phyloP scores from a whole-genome alignment of 2,888 invertebrate species.

The Anoplius nigerrimus region DNA sequence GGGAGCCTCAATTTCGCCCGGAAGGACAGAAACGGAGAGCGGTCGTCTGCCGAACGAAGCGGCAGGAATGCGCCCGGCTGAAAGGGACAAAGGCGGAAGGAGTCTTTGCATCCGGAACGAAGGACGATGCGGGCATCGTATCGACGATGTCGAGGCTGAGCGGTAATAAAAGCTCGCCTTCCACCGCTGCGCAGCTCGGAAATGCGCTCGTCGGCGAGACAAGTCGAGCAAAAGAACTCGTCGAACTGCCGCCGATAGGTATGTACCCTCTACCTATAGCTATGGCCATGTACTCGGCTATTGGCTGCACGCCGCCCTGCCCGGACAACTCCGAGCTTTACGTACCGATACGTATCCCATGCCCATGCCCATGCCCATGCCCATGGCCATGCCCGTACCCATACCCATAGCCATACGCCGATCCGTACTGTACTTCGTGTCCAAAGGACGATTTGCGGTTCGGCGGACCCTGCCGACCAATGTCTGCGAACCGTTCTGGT shows the following conservation, averaged over 20 bases:
- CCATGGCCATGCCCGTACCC: no score
- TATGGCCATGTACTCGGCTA: no score
- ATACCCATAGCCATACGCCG: no score
- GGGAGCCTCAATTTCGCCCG: background rate
- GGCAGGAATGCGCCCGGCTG: background rate
- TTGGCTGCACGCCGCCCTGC: no score
- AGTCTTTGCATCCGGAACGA: background rate
- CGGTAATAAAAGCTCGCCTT: background rate
- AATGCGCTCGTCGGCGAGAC: background rate
- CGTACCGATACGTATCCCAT: no score
- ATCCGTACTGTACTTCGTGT: constrained; percentile 21
- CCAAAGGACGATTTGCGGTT: constrained; percentile 31
- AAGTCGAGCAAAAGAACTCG: background rate
- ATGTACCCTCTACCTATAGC: no score
- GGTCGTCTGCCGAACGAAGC: background rate
- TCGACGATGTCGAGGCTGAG: background rate
- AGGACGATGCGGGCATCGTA: background rate
- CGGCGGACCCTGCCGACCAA: constrained; percentile 16
- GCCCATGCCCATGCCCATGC: no score
- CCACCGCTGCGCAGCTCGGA: background rate
- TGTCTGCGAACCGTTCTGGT: constrained; percentile 24
- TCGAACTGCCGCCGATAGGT: no score
- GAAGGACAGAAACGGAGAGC: background rate
- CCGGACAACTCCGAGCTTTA: no score
- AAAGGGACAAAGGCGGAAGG: constrained; percentile 1